A percentile compares a stretch with the other conserved stretches of the same genome.
Evolutionary conservation across 2,113 vertebrate genomes (phyloP).

Genomic region (Ivindomyrus marchei): DNA sequence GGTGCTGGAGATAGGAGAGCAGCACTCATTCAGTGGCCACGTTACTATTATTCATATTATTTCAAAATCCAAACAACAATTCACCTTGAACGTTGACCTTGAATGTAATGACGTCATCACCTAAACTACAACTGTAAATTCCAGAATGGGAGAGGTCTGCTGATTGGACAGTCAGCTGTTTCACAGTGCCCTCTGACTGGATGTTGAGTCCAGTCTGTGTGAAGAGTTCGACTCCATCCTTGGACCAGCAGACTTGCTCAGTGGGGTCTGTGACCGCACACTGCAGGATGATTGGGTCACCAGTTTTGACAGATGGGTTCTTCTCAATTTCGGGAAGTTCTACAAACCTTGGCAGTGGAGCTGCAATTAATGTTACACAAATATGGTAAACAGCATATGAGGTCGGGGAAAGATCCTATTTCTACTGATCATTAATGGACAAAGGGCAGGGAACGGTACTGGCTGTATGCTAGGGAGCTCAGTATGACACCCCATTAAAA

Average conservation of each 20-base stretch:
- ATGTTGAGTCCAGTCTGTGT: slow-evolving; percentile 51
- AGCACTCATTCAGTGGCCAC: background rate
- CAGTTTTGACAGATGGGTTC: slow-evolving; percentile 15
- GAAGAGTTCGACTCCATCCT: slow-evolving; percentile 67
- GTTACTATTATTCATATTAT: background rate
- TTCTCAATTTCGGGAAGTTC: slow-evolving; percentile 20
- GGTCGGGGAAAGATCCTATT: background rate
- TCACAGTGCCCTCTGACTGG: slow-evolving; percentile 49
- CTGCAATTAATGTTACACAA: slow-evolving; percentile 17
- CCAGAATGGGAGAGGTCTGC: slow-evolving; percentile 54
- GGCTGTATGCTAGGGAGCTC: background rate
- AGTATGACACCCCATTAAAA: background rate
- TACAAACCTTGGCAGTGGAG: slow-evolving; percentile 21
- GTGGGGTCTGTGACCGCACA: slow-evolving; percentile 52
- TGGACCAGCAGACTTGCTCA: slow-evolving; percentile 67
- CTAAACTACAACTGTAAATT: slow-evolving; percentile 63
- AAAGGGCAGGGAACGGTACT: background rate
- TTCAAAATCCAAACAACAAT: background rate
- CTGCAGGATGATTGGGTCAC: slow-evolving; percentile 48
- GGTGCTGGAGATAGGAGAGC: slow-evolving; percentile 39
- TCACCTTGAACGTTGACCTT: slow-evolving; percentile 49
- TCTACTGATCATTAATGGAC: background rate
- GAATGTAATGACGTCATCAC: slow-evolving; percentile 64
- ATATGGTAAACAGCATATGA: background rate
- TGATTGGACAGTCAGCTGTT: slow-evolving; percentile 54